Evolutionary conservation across 2,797 vertebrate genomes (phyloP), one percentile per base, ranked within the genome.

Genomic region (Fistularia commersonii): DNA sequence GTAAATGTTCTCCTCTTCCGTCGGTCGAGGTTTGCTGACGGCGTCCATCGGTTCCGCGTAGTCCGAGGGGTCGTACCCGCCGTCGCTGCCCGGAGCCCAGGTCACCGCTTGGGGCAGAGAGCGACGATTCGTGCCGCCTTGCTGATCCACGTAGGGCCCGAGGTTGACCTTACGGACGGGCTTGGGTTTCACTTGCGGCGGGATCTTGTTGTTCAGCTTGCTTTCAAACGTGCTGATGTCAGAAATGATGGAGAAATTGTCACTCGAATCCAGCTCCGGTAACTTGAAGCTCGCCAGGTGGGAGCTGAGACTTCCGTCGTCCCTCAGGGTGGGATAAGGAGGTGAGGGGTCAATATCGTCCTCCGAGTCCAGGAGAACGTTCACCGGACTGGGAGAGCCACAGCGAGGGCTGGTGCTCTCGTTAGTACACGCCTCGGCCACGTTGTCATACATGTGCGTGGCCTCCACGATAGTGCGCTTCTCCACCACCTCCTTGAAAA

Each of bases 31-130:
- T 66, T 95, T 97, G 35, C 86, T 92, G 66, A 99, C 94, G 0
- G 97, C 94, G 13, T 99, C 97, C 87, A 96, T 91, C 0, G 97
- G 97, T 41, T 98, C 97, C 0, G 96, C 95, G 0, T 99, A 99
- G 64, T 99, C 97, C 0, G 96, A 98, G 1, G 96, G 96, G 61
- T 98, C 96, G n/a, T 95, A 98, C 61, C 93, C 92, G 13, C 88
- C 81, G 32, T 92, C 91, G 0, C 92, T 95, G 0, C 90, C 54
- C 14, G 93, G 91, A 0, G 91, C 76, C 95, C 96, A 98, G 14
- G 87, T 81, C 3, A 93, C 90, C 0, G 93, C 89, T 9, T 93
- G 92, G 39, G 85, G 80, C 61, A 95, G 45, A 0, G 94, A 94
- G 39, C 92, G 92, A 32, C 96, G 89, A 72, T 93, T 95, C 3